Conservation (phyloP, 2,888 invertebrate species). For the Zeuzera pyrina region DNA sequence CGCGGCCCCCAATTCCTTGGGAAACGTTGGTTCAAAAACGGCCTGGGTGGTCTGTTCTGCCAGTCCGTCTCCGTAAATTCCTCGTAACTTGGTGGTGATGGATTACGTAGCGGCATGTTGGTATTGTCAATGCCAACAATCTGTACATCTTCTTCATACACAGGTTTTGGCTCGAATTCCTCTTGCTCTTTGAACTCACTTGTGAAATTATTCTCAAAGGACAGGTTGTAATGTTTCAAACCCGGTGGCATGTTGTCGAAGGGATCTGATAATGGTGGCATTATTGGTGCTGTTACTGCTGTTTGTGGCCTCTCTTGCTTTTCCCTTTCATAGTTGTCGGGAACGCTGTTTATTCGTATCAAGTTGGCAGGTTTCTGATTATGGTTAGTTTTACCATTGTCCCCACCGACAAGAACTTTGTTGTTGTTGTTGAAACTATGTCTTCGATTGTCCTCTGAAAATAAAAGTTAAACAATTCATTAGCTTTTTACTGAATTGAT, state of each 20-base stretch:
- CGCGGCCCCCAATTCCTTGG: conserved; percentile 57
- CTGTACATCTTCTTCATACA: conserved; percentile 40
- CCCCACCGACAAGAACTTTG: conserved; percentile 57
- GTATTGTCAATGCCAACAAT: conserved; percentile 28
- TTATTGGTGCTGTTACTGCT: conserved; percentile 23
- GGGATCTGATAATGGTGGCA: conserved; percentile 37
- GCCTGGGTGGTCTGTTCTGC: conserved; percentile 23
- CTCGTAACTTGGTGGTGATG: conserved; percentile 26
- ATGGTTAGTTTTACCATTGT: conserved; percentile 36
- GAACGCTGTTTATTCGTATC: conserved; percentile 33
- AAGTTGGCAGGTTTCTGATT: conserved; percentile 30
- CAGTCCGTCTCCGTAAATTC: conserved; percentile 28
- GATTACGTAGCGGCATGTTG: conserved; percentile 15
- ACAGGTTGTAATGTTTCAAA: conserved; percentile 29
- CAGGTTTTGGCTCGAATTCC: conserved; percentile 25
- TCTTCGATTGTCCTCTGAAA: conserved; percentile 69
- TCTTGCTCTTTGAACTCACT: conserved; percentile 13
- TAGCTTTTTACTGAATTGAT: too few species aligned
- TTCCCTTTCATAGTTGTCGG: conserved; percentile 10
- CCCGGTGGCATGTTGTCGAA: conserved; percentile 53
- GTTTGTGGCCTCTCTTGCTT: conserved; percentile 25
- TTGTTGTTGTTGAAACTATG: conserved; percentile 62
- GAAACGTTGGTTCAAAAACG: conserved; percentile 39
- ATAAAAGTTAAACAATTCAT: too few species aligned
- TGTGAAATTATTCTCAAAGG: conserved; percentile 6